Evolutionary conservation across 2,888 invertebrate genomes (phyloP), one percentile per base, ranked within the genome.

Genomic region (Trichacis sp.): DNA sequence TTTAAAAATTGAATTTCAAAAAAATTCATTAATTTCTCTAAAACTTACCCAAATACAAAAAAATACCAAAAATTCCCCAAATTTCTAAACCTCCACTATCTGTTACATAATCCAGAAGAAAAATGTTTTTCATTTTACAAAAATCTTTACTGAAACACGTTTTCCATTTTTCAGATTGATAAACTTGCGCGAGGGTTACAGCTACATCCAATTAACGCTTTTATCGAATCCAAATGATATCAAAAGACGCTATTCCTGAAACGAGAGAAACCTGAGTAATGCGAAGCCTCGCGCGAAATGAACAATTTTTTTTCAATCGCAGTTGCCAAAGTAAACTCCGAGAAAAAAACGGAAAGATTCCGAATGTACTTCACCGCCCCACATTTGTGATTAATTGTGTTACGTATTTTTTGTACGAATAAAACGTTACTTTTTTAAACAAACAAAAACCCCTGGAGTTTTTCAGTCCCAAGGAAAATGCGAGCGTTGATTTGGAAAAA

Each of bases 131-230:
- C n/a, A n/a, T n/a, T n/a, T 8, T 24, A 5, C 8, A 3, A 24
- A 24, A 40, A 40, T 40, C 4, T 15, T 15, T 15, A 33, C 33
- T 3, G 9, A 33, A 33, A n/a, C n/a, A 2, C 8, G 2, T 6
- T 33, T 11, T 40, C 15, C 11, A 14, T 61, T 19, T 68, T 76
- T 36, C 66, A 82, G 82, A 70, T 69, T 76, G 20, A 76, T 81
- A 33, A 79, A 82, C 66, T 71, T 82, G 68, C 73, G 79, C 38
- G 79, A 80, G 60, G 82, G 81, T n/a, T 73, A 79, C 64, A 82
- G 82, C 71, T 78, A 78, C 54, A 58, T 82, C 51, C 81, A 82
- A 72, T 71, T 82, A 38, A 73, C 75, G 40, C 72, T 81, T 40
- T 59, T 81, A 19, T 76, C 40, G 15, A 40, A 14, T 9, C 5